Evolutionary conservation across 2,888 invertebrate species (phyloP), one percentile per base, ranked within the genome.

Genomic region (Eurois occulta): DNA sequence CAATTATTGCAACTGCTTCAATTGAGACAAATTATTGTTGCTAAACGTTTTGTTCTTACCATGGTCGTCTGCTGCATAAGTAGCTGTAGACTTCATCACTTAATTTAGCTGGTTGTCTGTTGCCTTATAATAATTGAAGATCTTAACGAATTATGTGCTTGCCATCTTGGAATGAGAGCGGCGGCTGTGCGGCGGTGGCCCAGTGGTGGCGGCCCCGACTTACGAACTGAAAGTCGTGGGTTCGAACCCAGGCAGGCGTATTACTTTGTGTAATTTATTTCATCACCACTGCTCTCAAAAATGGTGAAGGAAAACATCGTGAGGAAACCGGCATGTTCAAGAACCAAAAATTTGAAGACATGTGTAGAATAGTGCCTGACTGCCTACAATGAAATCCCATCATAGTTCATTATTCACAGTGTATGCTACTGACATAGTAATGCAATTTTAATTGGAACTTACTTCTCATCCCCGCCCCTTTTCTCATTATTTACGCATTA

Each of bases 21-120:
- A 77, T 84, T 81, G 84, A 81, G 66, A 81, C 55, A 24, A 81
- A 58, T 77, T 52, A 64, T 28, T 60, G 52, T 72, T 73, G 67
- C 28, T 24, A 60, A 43, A 46, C 32, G 32, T 64, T 48, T 60
- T 64, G 46, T 67, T 62, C 28, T 46, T 62, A 18, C 10, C 18
- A 58, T 35, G 38, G 66, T 60, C 28, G 65, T 48, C 35, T 24
- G n/a, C 48, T 72, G 55, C 32, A 65, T 66, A 71, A 21, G 16
- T 43, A 43, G n/a, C 21, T 55, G 43, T 77, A 13, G 18, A 28
- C 21, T 65, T 52, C 43, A 60, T 32, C 13, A 62, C 24, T 78
- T 52, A 2, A 62, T 8, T 46, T 43, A 62, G n/a, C 13, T 79
- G 72, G 35, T 58, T 8, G 28, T 48, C 60, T 48, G 32, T 62